Evolutionary conservation across 53 echinoderm and acorn worm species (phyloP).

Genomic region (Actinopyga echinites): DNA sequence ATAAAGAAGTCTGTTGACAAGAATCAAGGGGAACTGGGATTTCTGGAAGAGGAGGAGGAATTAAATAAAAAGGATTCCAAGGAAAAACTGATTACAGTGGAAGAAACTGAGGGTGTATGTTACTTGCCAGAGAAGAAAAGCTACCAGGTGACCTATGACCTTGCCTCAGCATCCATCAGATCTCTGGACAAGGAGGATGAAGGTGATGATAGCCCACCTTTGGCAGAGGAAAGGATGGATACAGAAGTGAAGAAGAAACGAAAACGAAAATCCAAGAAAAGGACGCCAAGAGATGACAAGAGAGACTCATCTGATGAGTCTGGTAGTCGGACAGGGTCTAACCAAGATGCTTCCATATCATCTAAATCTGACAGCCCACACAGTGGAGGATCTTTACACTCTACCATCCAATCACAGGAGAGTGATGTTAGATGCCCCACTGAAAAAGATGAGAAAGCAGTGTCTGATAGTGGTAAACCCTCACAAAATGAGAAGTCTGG

Average conservation of each 20-base stretch:
- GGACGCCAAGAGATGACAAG: background rate
- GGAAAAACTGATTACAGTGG: slow-evolving; percentile 61
- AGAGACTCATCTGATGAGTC: background rate
- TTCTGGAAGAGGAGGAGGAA: slow-evolving; percentile 52
- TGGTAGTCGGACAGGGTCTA: background rate
- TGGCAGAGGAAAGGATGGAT: background rate
- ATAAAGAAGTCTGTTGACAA: background rate
- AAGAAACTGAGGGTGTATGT: slow-evolving; percentile 82
- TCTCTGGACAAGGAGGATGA: background rate
- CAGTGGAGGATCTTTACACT: too few species aligned
- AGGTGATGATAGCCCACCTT: background rate
- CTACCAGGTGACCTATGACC: slow-evolving; percentile 39
- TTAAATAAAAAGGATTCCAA: slow-evolving; percentile 76
- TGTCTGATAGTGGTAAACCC: background rate
- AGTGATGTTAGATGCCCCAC: too few species aligned
- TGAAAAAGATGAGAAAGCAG: background rate
- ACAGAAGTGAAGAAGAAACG: background rate
- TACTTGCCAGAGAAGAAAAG: slow-evolving; percentile 63
- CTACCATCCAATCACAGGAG: too few species aligned
- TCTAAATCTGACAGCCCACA: too few species aligned
- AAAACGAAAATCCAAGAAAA: background rate
- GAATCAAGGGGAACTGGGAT: background rate
- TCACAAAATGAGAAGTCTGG: background rate
- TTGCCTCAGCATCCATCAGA: background rate
- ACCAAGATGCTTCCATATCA: background rate